Percentiles rank a stretch among this genome's conserved stretches.
Conservation (phyloP, 2,797 vertebrate species). For the Parambassis ranga region DNA sequence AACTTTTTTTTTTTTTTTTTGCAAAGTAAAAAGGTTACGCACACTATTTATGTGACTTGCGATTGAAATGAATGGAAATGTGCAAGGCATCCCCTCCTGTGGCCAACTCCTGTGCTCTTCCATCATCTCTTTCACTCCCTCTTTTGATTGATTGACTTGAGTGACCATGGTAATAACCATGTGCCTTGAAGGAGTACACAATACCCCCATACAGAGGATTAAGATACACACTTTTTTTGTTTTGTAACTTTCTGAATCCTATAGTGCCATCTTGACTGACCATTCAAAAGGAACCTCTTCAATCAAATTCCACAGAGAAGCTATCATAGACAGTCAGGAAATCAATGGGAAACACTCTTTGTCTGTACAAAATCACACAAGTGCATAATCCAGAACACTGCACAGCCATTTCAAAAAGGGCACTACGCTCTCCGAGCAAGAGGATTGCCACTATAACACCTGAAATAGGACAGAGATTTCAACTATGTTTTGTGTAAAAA, state of each 20-base stretch:
- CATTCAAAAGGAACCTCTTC: background rate
- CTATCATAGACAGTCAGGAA: slow-evolving; percentile 9
- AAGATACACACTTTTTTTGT: background rate
- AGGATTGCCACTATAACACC: background rate
- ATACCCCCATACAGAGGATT: no score
- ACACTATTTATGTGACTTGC: no score
- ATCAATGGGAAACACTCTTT: background rate
- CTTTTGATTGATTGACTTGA: no score
- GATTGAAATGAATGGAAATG: no score
- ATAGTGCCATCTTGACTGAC: background rate
- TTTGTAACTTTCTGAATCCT: background rate
- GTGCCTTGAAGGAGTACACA: no score
- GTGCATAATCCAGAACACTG: background rate
- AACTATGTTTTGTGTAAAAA: background rate
- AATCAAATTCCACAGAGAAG: slow-evolving; percentile 23
- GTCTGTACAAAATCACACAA: background rate
- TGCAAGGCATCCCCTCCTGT: no score
- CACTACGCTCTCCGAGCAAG: no score
- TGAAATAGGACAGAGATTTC: background rate
- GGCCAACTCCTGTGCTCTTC: no score
- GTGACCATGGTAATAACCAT: no score
- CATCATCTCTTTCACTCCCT: no score
- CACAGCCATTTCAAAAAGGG: background rate
- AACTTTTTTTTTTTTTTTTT: no score
- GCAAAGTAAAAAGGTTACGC: no score